Percentiles rank a stretch among this genome's conserved stretches.
Conservation (phyloP, 2,888 invertebrate genomes). For the Amphipoea oculea region DNA sequence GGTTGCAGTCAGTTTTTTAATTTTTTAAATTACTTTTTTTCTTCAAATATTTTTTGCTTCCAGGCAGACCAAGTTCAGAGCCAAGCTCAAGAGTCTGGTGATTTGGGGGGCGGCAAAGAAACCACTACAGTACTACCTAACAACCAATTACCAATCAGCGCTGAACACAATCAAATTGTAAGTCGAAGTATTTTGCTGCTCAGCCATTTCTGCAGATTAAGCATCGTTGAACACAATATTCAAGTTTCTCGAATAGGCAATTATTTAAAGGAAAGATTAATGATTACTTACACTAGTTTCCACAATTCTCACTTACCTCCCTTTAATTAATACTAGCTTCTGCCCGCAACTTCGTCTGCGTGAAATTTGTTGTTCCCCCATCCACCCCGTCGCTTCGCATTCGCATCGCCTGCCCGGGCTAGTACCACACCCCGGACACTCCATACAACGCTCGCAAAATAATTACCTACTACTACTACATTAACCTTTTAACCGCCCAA, state of each 20-base stretch:
- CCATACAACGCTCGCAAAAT: too few relatives aligned
- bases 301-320: not conserved
- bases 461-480: too few relatives aligned
- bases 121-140: constrained; percentile 31
- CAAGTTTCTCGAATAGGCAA: not conserved
- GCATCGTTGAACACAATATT: not conserved
- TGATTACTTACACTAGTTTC: not conserved
- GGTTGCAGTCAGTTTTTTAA: too few relatives aligned
- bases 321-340: not conserved
- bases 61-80: constrained; percentile 68
- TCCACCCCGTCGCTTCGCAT: not conserved
- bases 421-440: too few relatives aligned
- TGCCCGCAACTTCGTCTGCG: not conserved
- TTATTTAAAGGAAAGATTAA: not conserved
- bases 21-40: not conserved
- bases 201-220: not conserved
- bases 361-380: not conserved
- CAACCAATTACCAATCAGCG: constrained; percentile 23
- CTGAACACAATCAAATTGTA: constrained; percentile 48
- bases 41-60: constrained; percentile 37
- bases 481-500: too few relatives aligned
- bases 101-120: constrained; percentile 57
- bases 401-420: not conserved
- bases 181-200: constrained; percentile 1
- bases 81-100: constrained; percentile 48